A percentile compares a stretch with the other conserved stretches of the same genome.
These are phyloP conservation scores for Lota lota DNA, from an alignment of 2,113 vertebrate genomes.

Conservation along the genomic window DNA sequence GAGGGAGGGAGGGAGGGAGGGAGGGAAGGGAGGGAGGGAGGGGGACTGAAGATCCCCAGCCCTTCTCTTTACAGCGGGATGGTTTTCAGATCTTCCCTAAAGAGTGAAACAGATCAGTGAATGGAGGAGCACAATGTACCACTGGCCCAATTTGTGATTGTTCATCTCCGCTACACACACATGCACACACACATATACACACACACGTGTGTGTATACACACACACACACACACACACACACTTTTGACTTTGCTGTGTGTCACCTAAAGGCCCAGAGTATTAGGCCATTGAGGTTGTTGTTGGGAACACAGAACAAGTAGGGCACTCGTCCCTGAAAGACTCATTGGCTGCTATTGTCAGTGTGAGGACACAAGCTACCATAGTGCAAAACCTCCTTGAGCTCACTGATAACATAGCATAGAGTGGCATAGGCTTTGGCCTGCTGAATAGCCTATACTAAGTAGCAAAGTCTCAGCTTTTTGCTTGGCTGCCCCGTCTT, in stretches of 20 bases:
- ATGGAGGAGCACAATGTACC: conserved; percentile 34
- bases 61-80: conserved; percentile 10
- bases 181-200: not conserved
- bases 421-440: too few relatives aligned
- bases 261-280: too few relatives aligned
- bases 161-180: conserved; percentile 21
- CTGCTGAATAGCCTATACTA: too few relatives aligned
- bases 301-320: not conserved
- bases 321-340: too few relatives aligned
- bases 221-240: too few relatives aligned
- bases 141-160: not conserved
- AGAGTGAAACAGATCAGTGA: conserved; percentile 34
- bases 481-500: too few relatives aligned
- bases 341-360: too few relatives aligned
- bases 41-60: not conserved
- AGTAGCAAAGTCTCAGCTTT: too few relatives aligned
- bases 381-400: too few relatives aligned
- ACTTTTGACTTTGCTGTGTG: too few relatives aligned
- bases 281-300: not conserved
- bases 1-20: conserved; percentile 34
- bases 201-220: conserved; percentile 2
- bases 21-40: conserved; percentile 33
- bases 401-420: too few relatives aligned
- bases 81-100: conserved; percentile 11
- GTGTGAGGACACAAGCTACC: too few relatives aligned